Conservation (phyloP, 2,888 invertebrate species). For the Cetonia aurata region DNA sequence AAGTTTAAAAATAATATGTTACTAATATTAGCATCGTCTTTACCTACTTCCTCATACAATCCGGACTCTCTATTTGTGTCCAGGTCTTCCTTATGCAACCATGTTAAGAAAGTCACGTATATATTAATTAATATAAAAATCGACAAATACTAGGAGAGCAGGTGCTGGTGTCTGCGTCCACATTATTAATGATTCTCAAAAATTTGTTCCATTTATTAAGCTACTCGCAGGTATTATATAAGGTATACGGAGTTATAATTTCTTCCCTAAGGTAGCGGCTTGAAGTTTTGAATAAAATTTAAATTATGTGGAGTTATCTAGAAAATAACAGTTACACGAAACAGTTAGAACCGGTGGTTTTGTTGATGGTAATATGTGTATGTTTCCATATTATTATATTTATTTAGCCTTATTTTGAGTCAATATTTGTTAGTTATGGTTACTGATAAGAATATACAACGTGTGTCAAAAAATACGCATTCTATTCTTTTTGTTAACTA, state of each 20-base stretch:
- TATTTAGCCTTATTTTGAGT: too few species aligned
- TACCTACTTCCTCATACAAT: slow-evolving; percentile 24
- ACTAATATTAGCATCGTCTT: slow-evolving; percentile 32
- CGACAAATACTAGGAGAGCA: slow-evolving; percentile 28
- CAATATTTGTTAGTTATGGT: too few species aligned
- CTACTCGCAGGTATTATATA: background rate
- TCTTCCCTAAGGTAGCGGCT: slow-evolving; percentile 28
- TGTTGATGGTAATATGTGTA: too few species aligned
- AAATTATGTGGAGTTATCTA: slow-evolving; percentile 13
- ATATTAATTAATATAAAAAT: slow-evolving; percentile 29
- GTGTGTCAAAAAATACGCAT: too few species aligned
- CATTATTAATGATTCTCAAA: slow-evolving; percentile 32
- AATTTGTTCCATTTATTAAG: slow-evolving; percentile 35
- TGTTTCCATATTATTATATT: too few species aligned
- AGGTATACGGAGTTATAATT: slow-evolving; percentile 25
- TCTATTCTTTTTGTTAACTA: too few species aligned
- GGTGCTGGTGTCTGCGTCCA: slow-evolving; percentile 28
- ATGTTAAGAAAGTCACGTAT: slow-evolving; percentile 33
- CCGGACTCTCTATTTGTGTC: slow-evolving; percentile 20
- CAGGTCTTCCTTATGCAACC: slow-evolving; percentile 13
- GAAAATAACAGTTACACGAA: too few species aligned
- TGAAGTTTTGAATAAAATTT: slow-evolving; percentile 38
- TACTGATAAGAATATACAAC: too few species aligned
- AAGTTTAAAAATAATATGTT: background rate
- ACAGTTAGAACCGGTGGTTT: too few species aligned